Base-by-base conservation (phyloP, 2,113 vertebrate species). In the Hiodon tergisus region DNA sequence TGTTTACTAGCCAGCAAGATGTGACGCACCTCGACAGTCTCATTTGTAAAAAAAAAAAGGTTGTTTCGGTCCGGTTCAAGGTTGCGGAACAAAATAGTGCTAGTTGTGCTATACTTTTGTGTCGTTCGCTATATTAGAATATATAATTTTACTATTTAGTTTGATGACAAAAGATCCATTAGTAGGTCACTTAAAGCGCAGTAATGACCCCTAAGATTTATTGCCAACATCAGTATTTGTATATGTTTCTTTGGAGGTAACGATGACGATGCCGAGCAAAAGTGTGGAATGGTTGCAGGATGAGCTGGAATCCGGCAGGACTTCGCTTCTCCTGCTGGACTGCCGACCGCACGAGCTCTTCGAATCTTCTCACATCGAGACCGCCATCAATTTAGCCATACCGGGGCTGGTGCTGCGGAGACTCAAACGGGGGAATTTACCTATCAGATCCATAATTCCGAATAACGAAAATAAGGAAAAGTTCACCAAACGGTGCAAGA, bases 231-330 rank as follows among this genome's bases (percentile, higher is more conserved):
- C 78, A 11, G 81, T 77, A 81, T 81, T 82, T 84, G 59, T 69
- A 81, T 78, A 81, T 76, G 87, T 88, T 86, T 90, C 88, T 81
- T 87, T 78, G 89, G 89, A 92, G 85, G 92, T 89, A 84, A 90
- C 91, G 81, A 88, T 85, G 82, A 91, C 93, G 89, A 92, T 94
- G 94, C 92, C 93, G 85, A 92, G 94, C 86, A 98, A 98, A 92
- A 98, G 95, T 88, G 93, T 87, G 86, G 94, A 94, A 91, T 98
- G 97, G 97, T 93, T 98, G 85, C 95, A 95, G 90, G 95, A 95
- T 84, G 94, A 95, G 88, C 94, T 98, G 91, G 93, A 95, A 89
- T 90, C 92, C 83, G 94, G 94, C 77, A 92, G 91, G 81, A 85
- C 90, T 82, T 86, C 93, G 47, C 92, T 99, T 88, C 93, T 98